Conservation (phyloP, 1,140 invertebrate genomes). For the Trichonephila clavata region DNA sequence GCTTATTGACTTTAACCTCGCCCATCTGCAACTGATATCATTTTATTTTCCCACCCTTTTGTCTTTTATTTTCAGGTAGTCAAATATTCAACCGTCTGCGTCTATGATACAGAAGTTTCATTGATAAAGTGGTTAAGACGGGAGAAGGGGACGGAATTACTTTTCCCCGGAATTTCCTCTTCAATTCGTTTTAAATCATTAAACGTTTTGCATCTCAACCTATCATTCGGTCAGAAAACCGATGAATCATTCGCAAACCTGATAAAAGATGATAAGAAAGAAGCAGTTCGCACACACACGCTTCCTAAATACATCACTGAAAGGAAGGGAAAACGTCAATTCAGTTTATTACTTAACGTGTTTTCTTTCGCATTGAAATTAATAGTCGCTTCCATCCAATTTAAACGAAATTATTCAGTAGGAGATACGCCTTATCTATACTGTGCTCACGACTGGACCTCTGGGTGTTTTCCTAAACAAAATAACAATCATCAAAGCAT, state of each 20-base stretch:
- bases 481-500: conserved; percentile 73
- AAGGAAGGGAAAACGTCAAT: conserved; percentile 41
- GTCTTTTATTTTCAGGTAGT: not conserved
- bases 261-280: conserved; percentile 15
- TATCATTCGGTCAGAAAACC: not conserved
- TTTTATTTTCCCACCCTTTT: not conserved
- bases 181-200: conserved; percentile 11
- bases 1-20: not conserved
- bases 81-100: not conserved
- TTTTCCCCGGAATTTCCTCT: not conserved
- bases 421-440: conserved; percentile 69
- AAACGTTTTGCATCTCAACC: not conserved
- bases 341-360: conserved; percentile 52
- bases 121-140: not conserved
- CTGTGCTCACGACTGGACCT: conserved; percentile 24
- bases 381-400: conserved; percentile 57
- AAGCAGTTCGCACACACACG: not conserved
- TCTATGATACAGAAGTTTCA: not conserved
- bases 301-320: conserved; percentile 44
- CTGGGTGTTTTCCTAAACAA: conserved; percentile 41
- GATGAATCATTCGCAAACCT: conserved; percentile 35
- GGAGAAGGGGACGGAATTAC: not conserved
- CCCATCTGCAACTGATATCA: not conserved
- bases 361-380: conserved; percentile 50
- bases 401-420: conserved; percentile 68